phyloP scores from a whole-genome alignment of 2,888 invertebrate species.

The Masnerella sp. region DNA sequence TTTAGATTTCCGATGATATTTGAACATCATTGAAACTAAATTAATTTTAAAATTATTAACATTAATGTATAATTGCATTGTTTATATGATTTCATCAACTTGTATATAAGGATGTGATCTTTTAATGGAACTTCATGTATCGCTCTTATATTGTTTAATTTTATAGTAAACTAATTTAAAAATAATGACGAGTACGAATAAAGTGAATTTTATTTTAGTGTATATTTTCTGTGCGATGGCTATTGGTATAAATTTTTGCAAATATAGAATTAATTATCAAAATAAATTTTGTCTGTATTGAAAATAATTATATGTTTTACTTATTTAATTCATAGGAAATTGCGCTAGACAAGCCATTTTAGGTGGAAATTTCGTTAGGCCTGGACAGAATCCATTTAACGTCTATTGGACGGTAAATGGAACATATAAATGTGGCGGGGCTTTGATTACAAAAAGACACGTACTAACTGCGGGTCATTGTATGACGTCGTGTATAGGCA shows the following conservation, averaged over 20 bases:
- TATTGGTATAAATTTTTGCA: neutral
- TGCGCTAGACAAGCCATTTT: constrained; percentile 1
- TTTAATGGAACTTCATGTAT: neutral
- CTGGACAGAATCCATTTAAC: constrained; percentile 5
- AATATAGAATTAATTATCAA: neutral
- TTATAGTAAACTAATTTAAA: no score
- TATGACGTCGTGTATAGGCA: neutral
- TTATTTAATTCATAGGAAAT: neutral
- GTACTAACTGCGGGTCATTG: constrained; percentile 21
- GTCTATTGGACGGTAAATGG: constrained; percentile 3
- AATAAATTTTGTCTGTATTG: neutral
- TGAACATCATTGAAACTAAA: neutral
- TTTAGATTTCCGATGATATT: neutral
- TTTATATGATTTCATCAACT: neutral
- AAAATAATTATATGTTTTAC: neutral
- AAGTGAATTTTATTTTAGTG: neutral
- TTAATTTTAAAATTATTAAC: neutral
- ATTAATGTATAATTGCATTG: neutral
- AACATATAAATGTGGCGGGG: constrained; percentile 6
- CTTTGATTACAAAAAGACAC: constrained; percentile 1
- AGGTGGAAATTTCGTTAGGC: neutral
- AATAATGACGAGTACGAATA: no score
- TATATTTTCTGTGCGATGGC: neutral
- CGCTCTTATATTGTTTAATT: no score
- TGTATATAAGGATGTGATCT: neutral